These are phyloP conservation scores for Aporophyla nigra DNA, from an alignment of 2,888 invertebrate genomes.

Conservation along the genomic window DNA sequence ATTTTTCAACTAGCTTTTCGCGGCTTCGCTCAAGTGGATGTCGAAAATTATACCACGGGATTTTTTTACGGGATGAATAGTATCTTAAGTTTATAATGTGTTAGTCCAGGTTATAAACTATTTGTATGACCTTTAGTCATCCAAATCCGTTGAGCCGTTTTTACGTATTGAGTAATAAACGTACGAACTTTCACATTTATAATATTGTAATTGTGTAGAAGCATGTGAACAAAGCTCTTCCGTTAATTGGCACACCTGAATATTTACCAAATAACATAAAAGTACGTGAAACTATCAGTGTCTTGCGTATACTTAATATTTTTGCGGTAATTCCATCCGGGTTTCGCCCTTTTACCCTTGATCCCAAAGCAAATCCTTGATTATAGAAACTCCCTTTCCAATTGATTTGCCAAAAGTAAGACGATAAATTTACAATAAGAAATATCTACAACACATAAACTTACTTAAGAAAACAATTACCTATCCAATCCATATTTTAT, in stretches of 20 bases:
- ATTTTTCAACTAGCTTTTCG: background rate
- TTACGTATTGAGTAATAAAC: too few relatives aligned
- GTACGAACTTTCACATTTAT: too few relatives aligned
- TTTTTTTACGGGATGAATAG: too few relatives aligned
- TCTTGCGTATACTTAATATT: background rate
- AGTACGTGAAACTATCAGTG: background rate
- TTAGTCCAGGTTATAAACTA: too few relatives aligned
- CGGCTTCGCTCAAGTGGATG: too few relatives aligned
- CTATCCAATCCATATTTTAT: conserved; percentile 31
- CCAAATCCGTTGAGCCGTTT: too few relatives aligned
- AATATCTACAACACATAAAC: conserved; percentile 6
- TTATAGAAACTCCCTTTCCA: background rate
- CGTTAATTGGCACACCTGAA: background rate
- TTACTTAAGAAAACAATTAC: conserved; percentile 14
- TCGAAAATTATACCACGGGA: too few relatives aligned
- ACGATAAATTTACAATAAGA: background rate
- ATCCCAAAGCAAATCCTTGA: background rate
- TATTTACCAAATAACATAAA: background rate
- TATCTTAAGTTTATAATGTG: too few relatives aligned
- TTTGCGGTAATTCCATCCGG: background rate
- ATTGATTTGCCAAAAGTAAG: background rate
- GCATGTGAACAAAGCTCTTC: background rate
- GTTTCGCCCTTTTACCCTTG: background rate
- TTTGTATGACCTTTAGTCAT: too few relatives aligned
- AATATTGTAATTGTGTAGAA: too few relatives aligned